phyloP scores from a whole-genome alignment of 2,888 invertebrate species.

The Acanthosoma haemorrhoidale region DNA sequence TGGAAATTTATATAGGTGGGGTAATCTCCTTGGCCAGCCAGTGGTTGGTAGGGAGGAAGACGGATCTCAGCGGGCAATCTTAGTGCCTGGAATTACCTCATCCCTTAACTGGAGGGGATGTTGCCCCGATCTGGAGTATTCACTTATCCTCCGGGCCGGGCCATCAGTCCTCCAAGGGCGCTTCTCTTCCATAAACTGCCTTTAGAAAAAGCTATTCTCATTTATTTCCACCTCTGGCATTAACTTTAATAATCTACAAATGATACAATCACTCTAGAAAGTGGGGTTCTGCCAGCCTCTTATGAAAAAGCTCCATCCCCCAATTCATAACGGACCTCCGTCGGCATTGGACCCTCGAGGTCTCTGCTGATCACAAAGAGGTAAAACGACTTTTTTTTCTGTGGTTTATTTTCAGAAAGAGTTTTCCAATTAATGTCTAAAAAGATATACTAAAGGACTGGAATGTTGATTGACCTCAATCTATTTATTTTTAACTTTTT shows the following conservation, averaged over 20 bases:
- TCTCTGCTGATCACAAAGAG: too few species aligned
- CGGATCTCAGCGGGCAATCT: conserved; percentile 18
- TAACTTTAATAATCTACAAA: conserved; percentile 29
- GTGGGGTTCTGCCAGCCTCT: neutral
- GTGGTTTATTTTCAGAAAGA: too few species aligned
- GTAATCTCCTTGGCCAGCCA: too few species aligned
- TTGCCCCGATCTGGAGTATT: conserved; percentile 4
- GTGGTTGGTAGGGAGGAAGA: neutral
- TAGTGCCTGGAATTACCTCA: conserved; percentile 20
- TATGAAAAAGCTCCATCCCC: conserved; percentile 23
- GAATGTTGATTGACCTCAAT: too few species aligned
- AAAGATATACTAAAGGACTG: too few species aligned
- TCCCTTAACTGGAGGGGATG: conserved; percentile 11
- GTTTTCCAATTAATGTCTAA: too few species aligned
- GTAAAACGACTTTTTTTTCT: too few species aligned
- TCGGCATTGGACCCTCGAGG: neutral
- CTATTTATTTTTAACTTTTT: too few species aligned
- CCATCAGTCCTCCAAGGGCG: neutral
- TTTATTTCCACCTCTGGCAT: conserved; percentile 14
- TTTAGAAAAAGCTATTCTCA: conserved; percentile 22
- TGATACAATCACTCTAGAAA: conserved; percentile 19
- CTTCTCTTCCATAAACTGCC: conserved; percentile 11
- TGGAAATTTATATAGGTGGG: conserved; percentile 5
- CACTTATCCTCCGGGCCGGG: conserved; percentile 3
- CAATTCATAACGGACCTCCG: conserved; percentile 9